phyloP scores from a whole-genome alignment of 1,140 invertebrate genomes.

The Olivierus martensii region DNA sequence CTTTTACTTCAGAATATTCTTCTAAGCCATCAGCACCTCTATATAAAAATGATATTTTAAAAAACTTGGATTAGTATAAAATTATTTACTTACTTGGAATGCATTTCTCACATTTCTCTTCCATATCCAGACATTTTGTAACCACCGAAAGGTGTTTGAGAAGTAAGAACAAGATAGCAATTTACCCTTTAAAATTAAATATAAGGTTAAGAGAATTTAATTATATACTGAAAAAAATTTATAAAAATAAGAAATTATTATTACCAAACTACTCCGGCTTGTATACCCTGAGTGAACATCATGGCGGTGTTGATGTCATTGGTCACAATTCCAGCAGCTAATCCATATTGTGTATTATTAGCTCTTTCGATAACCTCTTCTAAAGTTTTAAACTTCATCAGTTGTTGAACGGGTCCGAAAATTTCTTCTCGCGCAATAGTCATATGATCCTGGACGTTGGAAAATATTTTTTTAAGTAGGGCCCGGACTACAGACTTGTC shows the following conservation, averaged over 20 bases:
- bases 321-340: conserved; percentile 80
- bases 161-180: conserved; percentile 65
- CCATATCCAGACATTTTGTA: conserved; percentile 69
- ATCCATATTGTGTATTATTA: conserved; percentile 77
- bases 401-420: conserved; percentile 92
- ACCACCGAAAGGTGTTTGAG: conserved; percentile 79
- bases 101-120: conserved; percentile 44
- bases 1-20: conserved; percentile 12
- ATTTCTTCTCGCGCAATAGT: conserved; percentile 55
- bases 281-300: conserved; percentile 54
- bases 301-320: conserved; percentile 33
- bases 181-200: conserved; percentile 44
- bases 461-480: too few species aligned
- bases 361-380: conserved; percentile 81
- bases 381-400: conserved; percentile 73
- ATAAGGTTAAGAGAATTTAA: not conserved
- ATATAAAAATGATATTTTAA: conserved; percentile 40
- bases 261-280: conserved; percentile 78
- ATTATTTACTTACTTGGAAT: too few species aligned
- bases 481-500: too few species aligned
- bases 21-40: conserved; percentile 8
- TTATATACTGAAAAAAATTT: not conserved
- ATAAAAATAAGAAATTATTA: not conserved
- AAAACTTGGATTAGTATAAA: too few species aligned
- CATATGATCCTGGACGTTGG: conserved; percentile 36